Conservation (phyloP, 2,113 vertebrate genomes). For the Datnioides undecimradiatus region DNA sequence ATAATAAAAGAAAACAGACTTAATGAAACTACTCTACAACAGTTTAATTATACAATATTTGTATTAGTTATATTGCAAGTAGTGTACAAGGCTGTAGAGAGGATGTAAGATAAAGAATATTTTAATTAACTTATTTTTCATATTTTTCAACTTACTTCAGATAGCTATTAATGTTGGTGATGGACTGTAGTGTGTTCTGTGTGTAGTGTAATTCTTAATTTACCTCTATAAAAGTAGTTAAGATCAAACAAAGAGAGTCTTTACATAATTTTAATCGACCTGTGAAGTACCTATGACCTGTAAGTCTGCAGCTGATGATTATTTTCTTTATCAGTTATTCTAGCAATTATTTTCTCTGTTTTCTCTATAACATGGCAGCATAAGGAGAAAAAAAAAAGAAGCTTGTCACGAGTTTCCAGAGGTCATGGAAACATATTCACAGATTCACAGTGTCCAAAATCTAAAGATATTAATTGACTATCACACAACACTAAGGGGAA, state of each 20-base stretch:
- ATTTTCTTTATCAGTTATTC: neutral
- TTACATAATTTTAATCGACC: neutral
- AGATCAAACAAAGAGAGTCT: neutral
- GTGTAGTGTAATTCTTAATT: neutral
- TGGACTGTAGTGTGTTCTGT: too few relatives aligned
- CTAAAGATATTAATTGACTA: neutral
- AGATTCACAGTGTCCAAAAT: neutral
- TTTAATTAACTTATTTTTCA: too few relatives aligned
- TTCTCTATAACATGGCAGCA: neutral
- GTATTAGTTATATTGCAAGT: too few relatives aligned
- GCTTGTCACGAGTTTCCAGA: neutral
- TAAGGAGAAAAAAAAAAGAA: neutral
- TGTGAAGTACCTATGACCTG: neutral
- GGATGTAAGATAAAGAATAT: too few relatives aligned
- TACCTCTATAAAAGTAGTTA: neutral
- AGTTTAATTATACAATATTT: neutral
- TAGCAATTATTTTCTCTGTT: neutral
- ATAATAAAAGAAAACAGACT: neutral
- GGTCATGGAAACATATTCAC: neutral
- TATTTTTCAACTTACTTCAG: too few relatives aligned
- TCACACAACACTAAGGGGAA: neutral
- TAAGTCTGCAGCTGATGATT: neutral
- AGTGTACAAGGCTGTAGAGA: neutral
- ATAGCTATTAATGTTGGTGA: too few relatives aligned
- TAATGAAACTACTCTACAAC: neutral